phyloP scores from a whole-genome alignment of 2,797 vertebrate genomes.

The Erpetoichthys calabaricus region DNA sequence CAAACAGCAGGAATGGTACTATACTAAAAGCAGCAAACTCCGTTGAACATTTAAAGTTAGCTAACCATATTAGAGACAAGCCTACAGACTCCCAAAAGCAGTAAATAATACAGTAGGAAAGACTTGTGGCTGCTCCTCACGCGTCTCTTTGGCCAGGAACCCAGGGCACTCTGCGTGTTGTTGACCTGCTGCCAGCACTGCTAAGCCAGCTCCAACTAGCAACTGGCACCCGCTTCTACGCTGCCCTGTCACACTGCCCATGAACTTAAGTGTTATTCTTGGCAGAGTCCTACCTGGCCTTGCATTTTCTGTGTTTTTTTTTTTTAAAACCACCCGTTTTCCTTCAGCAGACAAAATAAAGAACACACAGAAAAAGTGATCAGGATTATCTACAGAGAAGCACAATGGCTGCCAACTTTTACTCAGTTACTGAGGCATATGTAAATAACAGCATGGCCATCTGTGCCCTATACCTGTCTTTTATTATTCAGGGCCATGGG shows the following conservation, averaged over 20 bases:
- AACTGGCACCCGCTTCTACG: background rate
- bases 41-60: no score
- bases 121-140: background rate
- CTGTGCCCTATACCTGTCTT: no score
- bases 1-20: no score
- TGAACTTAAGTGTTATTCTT: slow-evolving; percentile 13
- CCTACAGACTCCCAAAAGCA: background rate
- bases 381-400: no score
- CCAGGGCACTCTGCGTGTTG: background rate
- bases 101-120: background rate
- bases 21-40: no score
- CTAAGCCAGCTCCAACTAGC: slow-evolving; percentile 14
- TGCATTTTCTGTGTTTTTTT: background rate
- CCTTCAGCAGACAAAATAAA: no score
- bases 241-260: slow-evolving; percentile 16
- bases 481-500: no score
- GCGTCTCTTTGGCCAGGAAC: slow-evolving; percentile 1
- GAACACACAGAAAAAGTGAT: no score
- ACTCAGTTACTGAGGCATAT: no score
- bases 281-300: slow-evolving; percentile 15
- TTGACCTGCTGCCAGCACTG: background rate
- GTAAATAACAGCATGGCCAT: no score
- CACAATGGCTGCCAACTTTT: no score
- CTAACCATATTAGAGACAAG: background rate
- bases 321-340: no score